Base-by-base conservation (phyloP, 2,888 invertebrate genomes). In the Leucozona laternaria region DNA sequence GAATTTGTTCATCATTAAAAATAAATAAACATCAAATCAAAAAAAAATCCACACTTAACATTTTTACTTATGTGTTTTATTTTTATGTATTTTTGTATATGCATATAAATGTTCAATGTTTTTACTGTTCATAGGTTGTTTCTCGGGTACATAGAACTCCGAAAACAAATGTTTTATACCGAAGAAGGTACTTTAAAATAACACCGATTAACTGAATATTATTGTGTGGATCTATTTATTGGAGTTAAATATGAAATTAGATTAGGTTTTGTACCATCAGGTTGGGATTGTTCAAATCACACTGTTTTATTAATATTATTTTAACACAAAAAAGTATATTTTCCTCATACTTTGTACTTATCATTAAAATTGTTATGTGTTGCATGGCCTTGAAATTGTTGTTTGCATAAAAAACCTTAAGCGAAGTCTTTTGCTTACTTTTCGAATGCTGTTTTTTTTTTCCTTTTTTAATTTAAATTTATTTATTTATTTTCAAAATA, bases 111-210 rank as follows among this genome's bases (percentile, higher is more conserved):
- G 40, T 43, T 45, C 20, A 17, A 58, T 81, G 77, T 78, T 75
- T 66, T 86, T 76, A 85, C 81, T 86, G 79, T 88, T 71, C 88
- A 72, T 89, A 90, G 90, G 88, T 90, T 86, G 89, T 89, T 88
- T 89, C 89, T 89, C 90, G 90, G 88, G 88, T 89, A 88, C 88
- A 89, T 72, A 89, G 89, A 89, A 78, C 88, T 83, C 85, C 89
- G 87, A 89, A 88, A 82, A 78, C 78, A 82, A 75, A 75, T 82
- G 73, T 62, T 81, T 76, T 82, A 82, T 86, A 82, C 22, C 57
- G 11, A 70, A 86, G 43, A 82, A 86, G 86, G 86, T 86, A 86
- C 78, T 45, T 81, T 20, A 66, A 28, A 73, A 48, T 15, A 72
- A 53, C 20, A 62, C 15, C 45, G 37, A 48, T 31, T 73, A 40